Conservation (phyloP, 1,140 invertebrate species). For the Euwallacea fornicatus region DNA sequence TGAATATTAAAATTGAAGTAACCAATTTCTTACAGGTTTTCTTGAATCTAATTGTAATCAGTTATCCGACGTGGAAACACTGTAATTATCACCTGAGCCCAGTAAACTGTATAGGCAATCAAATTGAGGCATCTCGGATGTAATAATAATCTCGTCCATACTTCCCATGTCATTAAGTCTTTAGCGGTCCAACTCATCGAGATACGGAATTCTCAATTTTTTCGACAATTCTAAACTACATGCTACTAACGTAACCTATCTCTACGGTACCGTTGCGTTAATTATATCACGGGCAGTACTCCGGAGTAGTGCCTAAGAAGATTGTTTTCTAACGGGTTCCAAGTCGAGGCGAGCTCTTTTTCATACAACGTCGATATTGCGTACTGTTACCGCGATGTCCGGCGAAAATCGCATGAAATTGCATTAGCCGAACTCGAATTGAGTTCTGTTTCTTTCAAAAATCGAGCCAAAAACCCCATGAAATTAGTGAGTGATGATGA, state of each 20-base stretch:
- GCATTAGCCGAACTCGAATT: background rate
- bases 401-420: slow-evolving; percentile 1
- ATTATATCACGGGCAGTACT: slow-evolving; percentile 1
- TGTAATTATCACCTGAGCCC: background rate
- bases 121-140: background rate
- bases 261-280: slow-evolving; percentile 2
- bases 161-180: slow-evolving; percentile 2
- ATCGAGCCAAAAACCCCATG: too few relatives aligned
- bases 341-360: background rate
- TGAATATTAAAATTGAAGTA: background rate
- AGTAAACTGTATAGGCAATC: background rate
- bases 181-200: background rate
- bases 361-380: background rate
- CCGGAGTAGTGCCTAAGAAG: background rate
- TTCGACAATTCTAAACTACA: slow-evolving; percentile 3
- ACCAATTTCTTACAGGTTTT: background rate
- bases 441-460: background rate
- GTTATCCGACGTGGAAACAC: background rate
- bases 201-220: background rate
- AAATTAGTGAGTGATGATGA: too few relatives aligned
- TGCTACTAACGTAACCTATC: slow-evolving; percentile 6
- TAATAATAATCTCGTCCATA: too few relatives aligned
- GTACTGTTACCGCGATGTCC: background rate
- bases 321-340: slow-evolving; percentile 6
- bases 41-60: too few relatives aligned